phyloP scores from a whole-genome alignment of 53 echinoderm and acorn worm species.

The Arbacia lixula region DNA sequence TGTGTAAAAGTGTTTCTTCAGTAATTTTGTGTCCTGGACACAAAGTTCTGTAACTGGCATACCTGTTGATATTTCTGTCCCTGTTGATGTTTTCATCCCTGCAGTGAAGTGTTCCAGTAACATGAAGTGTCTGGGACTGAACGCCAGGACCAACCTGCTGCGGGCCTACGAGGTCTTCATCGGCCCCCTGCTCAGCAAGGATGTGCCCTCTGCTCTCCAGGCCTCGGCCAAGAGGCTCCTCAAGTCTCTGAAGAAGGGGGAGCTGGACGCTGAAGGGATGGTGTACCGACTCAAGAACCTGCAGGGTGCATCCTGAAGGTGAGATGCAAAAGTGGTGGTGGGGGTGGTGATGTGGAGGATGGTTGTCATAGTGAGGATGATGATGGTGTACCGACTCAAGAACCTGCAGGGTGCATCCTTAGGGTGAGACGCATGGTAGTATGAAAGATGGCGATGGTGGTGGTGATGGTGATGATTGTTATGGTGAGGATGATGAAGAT shows the following conservation, averaged over 20 bases:
- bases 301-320: constrained; percentile 25
- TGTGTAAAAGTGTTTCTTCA: too few species aligned
- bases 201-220: constrained; percentile 63
- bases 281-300: constrained; percentile 58
- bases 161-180: constrained; percentile 73
- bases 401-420: not conserved
- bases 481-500: not conserved
- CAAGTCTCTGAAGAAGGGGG: constrained; percentile 41
- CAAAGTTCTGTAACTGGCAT: too few species aligned
- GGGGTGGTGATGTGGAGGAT: too few species aligned
- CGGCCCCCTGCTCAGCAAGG: constrained; percentile 66
- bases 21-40: too few species aligned
- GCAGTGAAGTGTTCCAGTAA: constrained; percentile 79
- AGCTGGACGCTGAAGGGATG: constrained; percentile 72
- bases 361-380: not conserved
- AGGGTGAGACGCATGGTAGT: not conserved
- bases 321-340: too few species aligned
- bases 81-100: not conserved
- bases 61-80: not conserved
- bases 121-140: constrained; percentile 86
- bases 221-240: constrained; percentile 52
- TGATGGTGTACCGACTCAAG: not conserved
- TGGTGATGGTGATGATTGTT: not conserved
- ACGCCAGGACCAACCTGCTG: constrained; percentile 78
- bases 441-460: not conserved